Percentiles rank a stretch among this genome's conserved stretches.
Evolutionary conservation across 2,797 vertebrate species (phyloP).

Genomic region (Thripadectes ignobilis): DNA sequence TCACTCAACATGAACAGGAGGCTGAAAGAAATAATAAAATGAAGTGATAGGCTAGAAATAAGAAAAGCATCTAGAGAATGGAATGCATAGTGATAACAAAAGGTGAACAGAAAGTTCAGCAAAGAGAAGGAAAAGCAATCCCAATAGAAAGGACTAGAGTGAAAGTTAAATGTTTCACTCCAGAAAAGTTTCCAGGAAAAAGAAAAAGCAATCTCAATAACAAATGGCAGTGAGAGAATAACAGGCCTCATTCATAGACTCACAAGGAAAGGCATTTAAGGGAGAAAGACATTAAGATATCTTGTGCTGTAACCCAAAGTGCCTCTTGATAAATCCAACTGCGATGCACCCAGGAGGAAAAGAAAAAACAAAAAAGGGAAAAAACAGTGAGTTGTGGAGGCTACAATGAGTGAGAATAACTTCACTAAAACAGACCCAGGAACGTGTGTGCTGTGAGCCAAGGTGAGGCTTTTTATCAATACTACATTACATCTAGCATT

Average conservation of each 20-base stretch:
- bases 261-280: background rate
- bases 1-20: slow-evolving; percentile 19
- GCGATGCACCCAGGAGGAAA: accelerated
- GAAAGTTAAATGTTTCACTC: slow-evolving; percentile 4
- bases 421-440: background rate
- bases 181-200: background rate
- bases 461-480: background rate
- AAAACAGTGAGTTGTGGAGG: background rate
- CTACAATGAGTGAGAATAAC: background rate
- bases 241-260: background rate
- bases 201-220: background rate
- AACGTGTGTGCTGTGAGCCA: background rate
- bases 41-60: slow-evolving; percentile 34
- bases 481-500: background rate
- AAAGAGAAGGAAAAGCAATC: background rate
- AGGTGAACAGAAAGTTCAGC: slow-evolving; percentile 11
- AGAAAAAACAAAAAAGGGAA: no score
- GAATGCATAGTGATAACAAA: slow-evolving; percentile 31
- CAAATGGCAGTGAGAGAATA: background rate
- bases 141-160: background rate
- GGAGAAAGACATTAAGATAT: background rate
- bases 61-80: slow-evolving; percentile 7
- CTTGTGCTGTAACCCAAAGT: background rate
- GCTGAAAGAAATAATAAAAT: slow-evolving; percentile 54
- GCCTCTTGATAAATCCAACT: background rate